Evolutionary conservation across 35 echinoderm and acorn worm species (phyloP), one percentile per base, ranked within the genome.

Genomic region (Amphiura filiformis): DNA sequence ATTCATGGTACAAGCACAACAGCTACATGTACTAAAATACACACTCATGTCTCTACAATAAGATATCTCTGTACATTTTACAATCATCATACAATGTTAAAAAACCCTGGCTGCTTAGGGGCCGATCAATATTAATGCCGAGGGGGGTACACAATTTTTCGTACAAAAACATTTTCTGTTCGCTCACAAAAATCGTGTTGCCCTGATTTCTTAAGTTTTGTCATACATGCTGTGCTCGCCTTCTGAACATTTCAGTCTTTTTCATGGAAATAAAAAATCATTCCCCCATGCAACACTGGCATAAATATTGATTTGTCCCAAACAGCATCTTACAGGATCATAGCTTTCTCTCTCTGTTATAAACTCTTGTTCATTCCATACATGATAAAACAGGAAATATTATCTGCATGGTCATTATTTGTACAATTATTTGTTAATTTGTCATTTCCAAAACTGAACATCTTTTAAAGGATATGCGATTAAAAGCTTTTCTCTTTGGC

Each of bases 1-100:
- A 70, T 70, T 13, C 26, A 70, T n/a, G 61, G 61, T 70, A 70
- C 61, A 70, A 52, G 61, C 61, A 70, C 61, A 70, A 70, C n/a
- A n/a, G n/a, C n/a, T n/a, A 70, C 26, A 70, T 70, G 7, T 70
- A 70, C 61, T 26, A 70, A 70, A 70, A 70, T 70, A 70, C 61
- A 70, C 61, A 13, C 61, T 70, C 15, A 2, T 13, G 2, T 15
- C 7, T 18, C 2, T 11, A 13, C 41, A 9, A 9, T 9, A 47
- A 47, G 41, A 47, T 70, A 70, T 70, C 61, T 70, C 61, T 70
- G 61, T 70, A 70, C 61, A 70, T 47, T n/a, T 4, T 47, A 47
- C 41, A 47, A 47, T 47, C n/a, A 52, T 52, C 61, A 70, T 70
- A 70, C 61, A 70, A 70, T 70, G 28, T 70, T 13, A 70, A 70